A percentile compares a stretch with the other conserved stretches of the same genome.
These are phyloP conservation scores for Platycercus adscitus DNA, from an alignment of 2,113 vertebrate species.

Conservation along the genomic window DNA sequence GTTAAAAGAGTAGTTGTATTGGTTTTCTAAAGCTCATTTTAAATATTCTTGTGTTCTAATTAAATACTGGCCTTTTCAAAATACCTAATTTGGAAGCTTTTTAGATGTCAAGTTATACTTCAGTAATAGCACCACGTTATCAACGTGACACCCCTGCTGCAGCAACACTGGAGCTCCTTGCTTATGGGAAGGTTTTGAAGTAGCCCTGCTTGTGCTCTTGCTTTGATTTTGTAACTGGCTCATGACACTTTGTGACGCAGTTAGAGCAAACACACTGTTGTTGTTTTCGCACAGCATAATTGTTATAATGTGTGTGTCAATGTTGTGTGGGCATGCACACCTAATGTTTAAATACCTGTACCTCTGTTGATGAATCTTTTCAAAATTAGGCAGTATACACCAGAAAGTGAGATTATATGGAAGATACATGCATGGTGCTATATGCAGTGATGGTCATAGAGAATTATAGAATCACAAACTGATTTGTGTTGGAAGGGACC, in stretches of 20 bases:
- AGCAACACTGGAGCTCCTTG: not conserved
- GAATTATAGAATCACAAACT: not conserved
- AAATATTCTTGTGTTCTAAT: not conserved
- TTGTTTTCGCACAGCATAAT: slow-evolving; percentile 3
- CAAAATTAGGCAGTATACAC: not conserved
- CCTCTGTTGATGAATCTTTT: not conserved
- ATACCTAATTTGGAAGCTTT: not conserved
- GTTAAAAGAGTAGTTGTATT: not conserved
- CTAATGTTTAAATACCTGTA: not conserved
- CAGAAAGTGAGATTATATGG: not conserved
- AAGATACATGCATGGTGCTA: fast-evolving
- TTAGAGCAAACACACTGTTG: not conserved
- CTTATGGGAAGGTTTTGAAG: not conserved
- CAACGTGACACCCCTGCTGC: not conserved
- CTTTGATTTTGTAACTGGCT: slow-evolving; percentile 15
- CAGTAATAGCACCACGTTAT: not conserved
- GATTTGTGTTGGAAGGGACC: not conserved
- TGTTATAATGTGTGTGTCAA: slow-evolving; percentile 4
- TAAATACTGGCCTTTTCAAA: not conserved
- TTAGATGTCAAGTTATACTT: not conserved
- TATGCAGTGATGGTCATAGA: not conserved
- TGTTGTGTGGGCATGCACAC: not conserved
- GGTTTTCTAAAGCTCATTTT: not conserved
- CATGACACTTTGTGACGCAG: not conserved
- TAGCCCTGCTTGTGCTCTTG: not conserved